Base-by-base conservation (phyloP, 2,113 vertebrate species). In the Mobula birostris region DNA sequence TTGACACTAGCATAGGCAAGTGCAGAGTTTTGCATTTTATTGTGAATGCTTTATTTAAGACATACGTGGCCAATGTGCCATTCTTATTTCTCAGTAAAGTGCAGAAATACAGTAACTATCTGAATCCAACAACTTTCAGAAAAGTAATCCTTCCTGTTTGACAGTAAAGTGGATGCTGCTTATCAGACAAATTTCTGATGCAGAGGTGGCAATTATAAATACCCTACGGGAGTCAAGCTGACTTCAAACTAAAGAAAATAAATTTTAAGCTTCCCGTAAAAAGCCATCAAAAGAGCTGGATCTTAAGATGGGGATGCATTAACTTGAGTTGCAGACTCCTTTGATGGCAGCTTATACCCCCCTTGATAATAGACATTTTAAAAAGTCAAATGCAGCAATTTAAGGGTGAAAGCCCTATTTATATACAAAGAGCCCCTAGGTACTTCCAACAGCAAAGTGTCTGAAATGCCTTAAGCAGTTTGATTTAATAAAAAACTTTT, bases 21-120 rank as follows among this genome's bases (percentile, higher is more conserved):
- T 94, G 94, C 94, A 95, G 94, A 48, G 96, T 98, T 74, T 93
- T 74, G 68, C 91, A 93, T 93, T 93, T 98, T 98, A 98, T 98
- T 98, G 96, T 97, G 97, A 98, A 97, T 4, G 94, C 97, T 97
- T 95, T 96, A 95, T 96, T 97, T 98, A 98, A 98, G 97, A 99
- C 98, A 98, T 95, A 97, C 96, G 98, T 97, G 97, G 97, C 97
- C 97, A 97, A 97, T 96, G 95, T 96, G 97, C 97, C 97, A 96
- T 97, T 97, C 96, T 97, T 97, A 97, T 97, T 97, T 96, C 97
- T 96, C 96, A 97, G 97, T 99, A 99, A 99, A 99, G 99, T 99
- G 98, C 98, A 98, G 97, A 97, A 97, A 97, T 97, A 97, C 96
- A 97, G 97, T 96, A 97, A 97, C 98, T 97, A 98, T 97, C 98